phyloP scores from a whole-genome alignment of 1,140 invertebrate genomes.

The Lordiphosa clarofinis region DNA sequence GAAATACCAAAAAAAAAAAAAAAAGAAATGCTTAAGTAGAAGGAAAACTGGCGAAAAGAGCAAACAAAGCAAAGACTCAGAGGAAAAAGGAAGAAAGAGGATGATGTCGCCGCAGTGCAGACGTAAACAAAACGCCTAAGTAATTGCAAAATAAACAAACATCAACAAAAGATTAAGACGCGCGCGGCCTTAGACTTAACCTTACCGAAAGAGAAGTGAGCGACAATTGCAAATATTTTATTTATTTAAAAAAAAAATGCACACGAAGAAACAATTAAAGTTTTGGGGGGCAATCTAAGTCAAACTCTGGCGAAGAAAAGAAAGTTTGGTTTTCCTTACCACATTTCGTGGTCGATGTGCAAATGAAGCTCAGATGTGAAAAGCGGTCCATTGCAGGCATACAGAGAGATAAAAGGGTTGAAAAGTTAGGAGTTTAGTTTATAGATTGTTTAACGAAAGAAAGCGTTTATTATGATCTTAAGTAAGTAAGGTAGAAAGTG shows the following conservation, averaged over 20 bases:
- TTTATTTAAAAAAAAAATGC: conserved; percentile 30
- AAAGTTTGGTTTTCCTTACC: conserved; percentile 27
- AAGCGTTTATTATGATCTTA: too few species aligned
- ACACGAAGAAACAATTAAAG: conserved; percentile 10
- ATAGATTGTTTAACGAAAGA: too few species aligned
- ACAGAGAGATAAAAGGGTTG: background rate
- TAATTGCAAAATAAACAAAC: conserved; percentile 79
- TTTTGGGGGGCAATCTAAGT: background rate
- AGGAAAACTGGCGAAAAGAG: conserved; percentile 29
- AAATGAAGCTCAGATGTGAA: conserved; percentile 61
- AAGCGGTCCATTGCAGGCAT: conserved; percentile 41
- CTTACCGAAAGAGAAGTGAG: conserved; percentile 14
- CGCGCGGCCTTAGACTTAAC: conserved; percentile 22
- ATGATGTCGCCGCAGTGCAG: conserved; percentile 59
- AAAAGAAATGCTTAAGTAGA: conserved; percentile 38
- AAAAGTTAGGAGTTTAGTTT: too few species aligned
- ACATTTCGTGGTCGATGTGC: conserved; percentile 71
- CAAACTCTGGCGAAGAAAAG: background rate
- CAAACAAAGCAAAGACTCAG: conserved; percentile 48
- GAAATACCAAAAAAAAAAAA: conserved; percentile 8
- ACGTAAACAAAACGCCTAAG: conserved; percentile 77
- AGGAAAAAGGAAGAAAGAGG: background rate
- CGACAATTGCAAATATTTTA: conserved; percentile 61
- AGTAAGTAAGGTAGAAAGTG: too few species aligned
- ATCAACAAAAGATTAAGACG: conserved; percentile 79